Evolutionary conservation across 2,113 vertebrate species (phyloP).

Genomic region (Ploceus nigricollis): DNA sequence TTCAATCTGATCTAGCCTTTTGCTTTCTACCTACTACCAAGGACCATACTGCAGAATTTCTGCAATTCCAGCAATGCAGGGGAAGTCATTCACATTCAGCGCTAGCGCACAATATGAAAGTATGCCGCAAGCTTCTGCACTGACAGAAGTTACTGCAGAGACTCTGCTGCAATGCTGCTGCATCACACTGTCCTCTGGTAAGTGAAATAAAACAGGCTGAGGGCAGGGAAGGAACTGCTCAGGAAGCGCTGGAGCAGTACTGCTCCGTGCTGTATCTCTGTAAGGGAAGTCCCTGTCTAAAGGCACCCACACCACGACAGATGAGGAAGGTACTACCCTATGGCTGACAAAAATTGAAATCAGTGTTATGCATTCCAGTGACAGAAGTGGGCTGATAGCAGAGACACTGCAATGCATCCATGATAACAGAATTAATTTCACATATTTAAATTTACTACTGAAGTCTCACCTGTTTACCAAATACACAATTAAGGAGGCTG

Average conservation of each 20-base stretch:
- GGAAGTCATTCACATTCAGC: not conserved
- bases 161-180: conserved; percentile 31
- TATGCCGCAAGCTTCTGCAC: not conserved
- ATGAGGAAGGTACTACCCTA: not conserved
- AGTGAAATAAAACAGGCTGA: not conserved
- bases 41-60: not conserved
- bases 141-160: not conserved
- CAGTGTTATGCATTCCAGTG: not conserved
- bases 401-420: not conserved
- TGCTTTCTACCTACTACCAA: not conserved
- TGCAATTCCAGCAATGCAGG: not conserved
- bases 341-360: not conserved
- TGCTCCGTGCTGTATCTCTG: not conserved
- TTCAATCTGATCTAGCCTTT: not conserved
- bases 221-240: not conserved
- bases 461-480: not conserved
- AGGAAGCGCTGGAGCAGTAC: not conserved
- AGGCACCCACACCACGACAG: not conserved
- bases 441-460: not conserved
- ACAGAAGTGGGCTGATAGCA: not conserved
- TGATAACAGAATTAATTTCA: not conserved
- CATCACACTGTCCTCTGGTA: not conserved
- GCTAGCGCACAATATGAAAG: not conserved
- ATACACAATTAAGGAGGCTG: not conserved
- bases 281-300: not conserved